Conservation (phyloP, 1,140 invertebrate species). For the Vanessa tameamea region DNA sequence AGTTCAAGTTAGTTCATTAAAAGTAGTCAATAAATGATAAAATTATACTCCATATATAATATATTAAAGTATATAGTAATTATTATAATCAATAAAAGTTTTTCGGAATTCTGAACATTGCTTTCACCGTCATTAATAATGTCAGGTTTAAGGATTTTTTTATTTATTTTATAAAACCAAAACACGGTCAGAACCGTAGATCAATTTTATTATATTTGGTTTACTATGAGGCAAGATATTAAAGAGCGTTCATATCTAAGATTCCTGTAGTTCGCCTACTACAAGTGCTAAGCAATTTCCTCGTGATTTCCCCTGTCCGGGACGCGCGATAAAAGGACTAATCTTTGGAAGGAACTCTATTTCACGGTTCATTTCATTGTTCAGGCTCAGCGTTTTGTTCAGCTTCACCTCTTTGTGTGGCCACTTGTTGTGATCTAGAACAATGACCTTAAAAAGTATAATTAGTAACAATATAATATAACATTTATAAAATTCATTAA, state of each 20-base stretch:
- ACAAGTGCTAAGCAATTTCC: slow-evolving; percentile 66
- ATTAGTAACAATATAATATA: no score
- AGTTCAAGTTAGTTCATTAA: no score
- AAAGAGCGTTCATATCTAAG: slow-evolving; percentile 30
- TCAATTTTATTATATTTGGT: neutral
- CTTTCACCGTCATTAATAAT: no score
- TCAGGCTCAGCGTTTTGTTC: slow-evolving; percentile 22
- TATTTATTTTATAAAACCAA: no score
- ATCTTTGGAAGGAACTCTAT: slow-evolving; percentile 68
- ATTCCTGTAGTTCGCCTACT: slow-evolving; percentile 27
- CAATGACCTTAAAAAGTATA: neutral
- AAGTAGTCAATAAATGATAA: no score
- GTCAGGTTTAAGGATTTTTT: no score
- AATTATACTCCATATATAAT: no score
- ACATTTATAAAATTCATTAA: no score
- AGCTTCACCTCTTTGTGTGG: slow-evolving; percentile 2
- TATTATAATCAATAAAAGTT: no score
- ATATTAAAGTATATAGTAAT: no score
- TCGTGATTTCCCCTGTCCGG: slow-evolving; percentile 52
- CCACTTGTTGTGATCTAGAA: slow-evolving; percentile 6
- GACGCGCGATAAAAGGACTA: slow-evolving; percentile 61
- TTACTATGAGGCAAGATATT: neutral
- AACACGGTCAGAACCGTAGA: no score
- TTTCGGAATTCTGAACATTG: no score
- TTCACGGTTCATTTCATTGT: slow-evolving; percentile 64